Conservation (phyloP, 2,888 invertebrate species). For the Ichneumon xanthorius region DNA sequence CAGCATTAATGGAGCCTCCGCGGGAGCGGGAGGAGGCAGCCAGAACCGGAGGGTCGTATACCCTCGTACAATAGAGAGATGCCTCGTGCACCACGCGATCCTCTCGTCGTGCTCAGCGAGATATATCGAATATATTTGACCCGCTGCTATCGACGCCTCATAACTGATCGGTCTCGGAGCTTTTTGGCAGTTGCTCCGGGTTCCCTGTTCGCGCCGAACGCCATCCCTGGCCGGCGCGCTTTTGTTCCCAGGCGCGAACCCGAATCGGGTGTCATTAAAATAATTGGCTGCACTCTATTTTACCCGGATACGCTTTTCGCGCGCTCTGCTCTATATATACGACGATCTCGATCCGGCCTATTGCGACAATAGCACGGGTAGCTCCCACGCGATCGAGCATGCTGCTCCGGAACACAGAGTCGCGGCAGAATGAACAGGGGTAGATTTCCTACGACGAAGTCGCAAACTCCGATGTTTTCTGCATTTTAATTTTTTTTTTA, state of each 20-base stretch:
- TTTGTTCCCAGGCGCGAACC: slow-evolving; percentile 39
- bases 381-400: background rate
- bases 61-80: slow-evolving; percentile 56
- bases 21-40: background rate
- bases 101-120: slow-evolving; percentile 11
- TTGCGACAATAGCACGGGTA: slow-evolving; percentile 8
- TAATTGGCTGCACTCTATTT: slow-evolving; percentile 60
- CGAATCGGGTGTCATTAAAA: slow-evolving; percentile 59
- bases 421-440: background rate
- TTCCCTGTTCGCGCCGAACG: slow-evolving; percentile 1
- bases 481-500: background rate
- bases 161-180: slow-evolving; percentile 64
- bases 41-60: slow-evolving; percentile 24
- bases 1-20: slow-evolving; percentile 55
- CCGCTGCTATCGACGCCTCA: slow-evolving; percentile 64
- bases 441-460: background rate
- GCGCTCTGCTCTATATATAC: background rate
- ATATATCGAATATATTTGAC: slow-evolving; percentile 64
- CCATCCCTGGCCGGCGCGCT: background rate
- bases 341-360: slow-evolving; percentile 1
- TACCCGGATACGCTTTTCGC: slow-evolving; percentile 13
- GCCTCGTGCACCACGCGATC: slow-evolving; percentile 52
- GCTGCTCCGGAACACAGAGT: background rate
- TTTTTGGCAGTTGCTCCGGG: slow-evolving; percentile 42
- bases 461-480: background rate